These are phyloP conservation scores for Euschistus heros DNA, from an alignment of 1,140 invertebrate genomes.

Conservation along the genomic window DNA sequence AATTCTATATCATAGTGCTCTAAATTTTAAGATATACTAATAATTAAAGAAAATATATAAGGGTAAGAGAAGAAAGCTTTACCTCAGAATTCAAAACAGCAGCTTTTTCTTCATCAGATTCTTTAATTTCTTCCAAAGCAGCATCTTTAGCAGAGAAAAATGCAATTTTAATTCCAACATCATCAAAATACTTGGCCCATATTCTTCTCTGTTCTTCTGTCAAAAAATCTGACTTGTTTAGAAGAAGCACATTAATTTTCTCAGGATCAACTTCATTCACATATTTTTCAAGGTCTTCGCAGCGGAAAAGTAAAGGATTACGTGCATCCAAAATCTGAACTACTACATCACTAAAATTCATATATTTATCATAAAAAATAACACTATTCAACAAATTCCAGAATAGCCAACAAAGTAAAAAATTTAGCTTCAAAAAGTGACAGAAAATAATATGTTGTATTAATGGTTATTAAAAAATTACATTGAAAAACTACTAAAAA, in stretches of 20 bases:
- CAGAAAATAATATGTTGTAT: no score
- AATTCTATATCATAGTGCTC: no score
- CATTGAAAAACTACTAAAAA: no score
- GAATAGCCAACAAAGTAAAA: no score
- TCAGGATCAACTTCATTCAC: slow-evolving; percentile 69
- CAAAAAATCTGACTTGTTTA: slow-evolving; percentile 97
- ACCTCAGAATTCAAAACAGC: no score
- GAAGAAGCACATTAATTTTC: slow-evolving; percentile 73
- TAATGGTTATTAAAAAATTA: no score
- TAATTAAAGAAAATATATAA: no score
- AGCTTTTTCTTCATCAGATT: neutral
- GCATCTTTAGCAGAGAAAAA: slow-evolving; percentile 68
- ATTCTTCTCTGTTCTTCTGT: slow-evolving; percentile 63
- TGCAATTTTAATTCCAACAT: slow-evolving; percentile 50
- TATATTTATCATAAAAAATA: neutral
- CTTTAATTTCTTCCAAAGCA: neutral
- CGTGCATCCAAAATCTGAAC: slow-evolving; percentile 94
- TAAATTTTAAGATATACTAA: no score
- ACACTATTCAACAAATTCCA: neutral
- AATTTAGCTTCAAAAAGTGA: no score
- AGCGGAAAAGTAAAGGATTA: slow-evolving; percentile 90
- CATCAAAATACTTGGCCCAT: slow-evolving; percentile 83
- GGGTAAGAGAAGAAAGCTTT: no score
- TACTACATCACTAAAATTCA: slow-evolving; percentile 67
- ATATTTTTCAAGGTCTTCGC: slow-evolving; percentile 88